Evolutionary conservation across 2,113 vertebrate species (phyloP).

Genomic region (Muscicapa adusta): DNA sequence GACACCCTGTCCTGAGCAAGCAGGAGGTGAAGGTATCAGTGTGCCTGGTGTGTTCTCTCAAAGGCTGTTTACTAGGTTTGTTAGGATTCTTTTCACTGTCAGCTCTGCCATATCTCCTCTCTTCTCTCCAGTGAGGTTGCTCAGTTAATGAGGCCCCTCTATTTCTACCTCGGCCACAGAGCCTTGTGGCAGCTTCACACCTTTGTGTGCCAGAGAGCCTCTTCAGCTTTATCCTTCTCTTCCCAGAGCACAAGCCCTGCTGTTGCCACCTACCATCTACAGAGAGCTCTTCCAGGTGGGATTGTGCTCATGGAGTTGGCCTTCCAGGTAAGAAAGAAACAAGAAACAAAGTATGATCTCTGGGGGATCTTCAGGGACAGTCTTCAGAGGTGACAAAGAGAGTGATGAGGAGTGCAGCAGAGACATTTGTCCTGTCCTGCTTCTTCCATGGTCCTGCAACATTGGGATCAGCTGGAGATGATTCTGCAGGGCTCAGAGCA

Average conservation of each 20-base stretch:
- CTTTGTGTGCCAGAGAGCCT: not conserved
- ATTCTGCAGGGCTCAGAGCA: not conserved
- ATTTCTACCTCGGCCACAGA: not conserved
- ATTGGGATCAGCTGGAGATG: not conserved
- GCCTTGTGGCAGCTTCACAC: not conserved
- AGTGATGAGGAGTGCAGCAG: not conserved
- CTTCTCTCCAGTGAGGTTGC: not conserved
- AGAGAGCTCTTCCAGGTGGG: constrained; percentile 93
- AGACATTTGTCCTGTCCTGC: not conserved
- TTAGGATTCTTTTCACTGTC: not conserved
- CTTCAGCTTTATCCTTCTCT: not conserved
- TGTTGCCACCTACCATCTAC: constrained; percentile 86
- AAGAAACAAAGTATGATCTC: not conserved
- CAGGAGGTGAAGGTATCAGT: not conserved
- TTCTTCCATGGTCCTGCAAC: not conserved
- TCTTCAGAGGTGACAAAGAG: not conserved
- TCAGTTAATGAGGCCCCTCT: not conserved
- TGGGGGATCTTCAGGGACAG: not conserved
- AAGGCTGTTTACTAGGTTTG: not conserved
- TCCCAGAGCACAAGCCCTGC: constrained; percentile 75
- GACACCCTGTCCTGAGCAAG: not conserved
- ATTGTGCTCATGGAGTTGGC: constrained; percentile 96
- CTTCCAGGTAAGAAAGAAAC: constrained; percentile 83
- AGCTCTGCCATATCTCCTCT: not conserved
- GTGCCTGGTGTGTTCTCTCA: not conserved